Evolutionary conservation across 2,888 invertebrate genomes (phyloP), one percentile per base, ranked within the genome.

Genomic region (Aphelenchoides bicaudatus): DNA sequence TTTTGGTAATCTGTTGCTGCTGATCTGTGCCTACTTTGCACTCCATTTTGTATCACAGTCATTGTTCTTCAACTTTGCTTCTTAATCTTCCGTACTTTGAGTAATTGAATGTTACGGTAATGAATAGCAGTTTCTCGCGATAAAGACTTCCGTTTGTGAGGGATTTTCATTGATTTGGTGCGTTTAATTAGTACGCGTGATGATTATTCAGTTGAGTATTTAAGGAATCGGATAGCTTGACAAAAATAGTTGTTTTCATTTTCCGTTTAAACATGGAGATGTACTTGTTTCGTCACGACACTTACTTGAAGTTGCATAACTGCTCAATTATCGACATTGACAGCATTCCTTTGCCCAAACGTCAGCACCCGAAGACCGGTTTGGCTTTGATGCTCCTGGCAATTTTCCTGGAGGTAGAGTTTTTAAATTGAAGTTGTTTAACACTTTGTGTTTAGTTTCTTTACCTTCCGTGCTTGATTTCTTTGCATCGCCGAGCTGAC

Each of bases 391-490:
- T 58, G 6, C 6, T 30, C 16, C 25, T 58, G 27, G 23, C 39
- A 6, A 16, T 56, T 4, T n/a, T 58, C 19, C 34, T 31, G 28
- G 57, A 56, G 31, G 58, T 57, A n/a, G 28, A 4, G 5, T 19
- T 19, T 38, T 19, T 39, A 6, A n/a, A 34, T 13, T 3, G 4
- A 4, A 8, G 16, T 51, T 2, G 13, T 51, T 51, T 13, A 23
- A 52, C 10, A n/a, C 13, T 10, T 8, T 3, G 2, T 8, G 19
- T 30, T 34, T 29, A 57, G 57, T 2, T 39, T 10, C 57, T 57
- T n/a, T 57, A 57, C 38, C 38, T 57, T 10, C 57, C 57, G 19
- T 57, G 57, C 39, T 10, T 57, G 34, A 21, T 57, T 5, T 29
- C 57, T 8, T 38, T 57, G 0, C 23, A 31, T 8, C 50, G 29